Conservation (phyloP, 1,140 invertebrate species). For the Laupala kohalensis region DNA sequence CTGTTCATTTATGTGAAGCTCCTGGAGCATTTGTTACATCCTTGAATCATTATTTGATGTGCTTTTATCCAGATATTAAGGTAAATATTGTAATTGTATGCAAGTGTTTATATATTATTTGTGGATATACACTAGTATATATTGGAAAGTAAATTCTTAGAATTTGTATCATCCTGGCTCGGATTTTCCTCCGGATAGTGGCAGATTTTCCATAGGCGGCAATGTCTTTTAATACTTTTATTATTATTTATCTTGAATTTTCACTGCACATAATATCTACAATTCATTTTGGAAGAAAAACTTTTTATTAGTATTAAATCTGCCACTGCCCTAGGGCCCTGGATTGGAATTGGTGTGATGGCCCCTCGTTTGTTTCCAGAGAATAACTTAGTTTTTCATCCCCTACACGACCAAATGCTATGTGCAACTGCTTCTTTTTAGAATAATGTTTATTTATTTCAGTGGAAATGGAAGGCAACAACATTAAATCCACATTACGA, state of each 20-base stretch:
- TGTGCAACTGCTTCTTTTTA: neutral
- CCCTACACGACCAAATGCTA: neutral
- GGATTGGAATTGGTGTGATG: no score
- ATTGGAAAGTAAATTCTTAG: no score
- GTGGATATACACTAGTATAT: no score
- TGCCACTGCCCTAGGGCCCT: no score
- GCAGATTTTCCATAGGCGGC: no score
- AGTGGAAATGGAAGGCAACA: slow-evolving; percentile 75
- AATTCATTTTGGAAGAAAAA: no score
- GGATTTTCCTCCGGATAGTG: no score
- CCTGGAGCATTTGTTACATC: slow-evolving; percentile 86
- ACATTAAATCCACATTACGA: slow-evolving; percentile 89
- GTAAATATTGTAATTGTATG: slow-evolving; percentile 26
- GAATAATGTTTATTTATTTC: slow-evolving; percentile 22
- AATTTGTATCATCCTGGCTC: no score
- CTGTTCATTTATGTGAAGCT: slow-evolving; percentile 84
- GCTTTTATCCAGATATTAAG: slow-evolving; percentile 35
- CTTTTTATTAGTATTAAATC: no score
- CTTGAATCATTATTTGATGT: slow-evolving; percentile 71
- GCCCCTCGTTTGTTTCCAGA: no score
- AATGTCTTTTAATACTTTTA: neutral
- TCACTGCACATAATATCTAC: no score
- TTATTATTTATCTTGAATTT: slow-evolving; percentile 9
- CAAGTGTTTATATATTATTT: neutral
- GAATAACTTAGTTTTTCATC: no score